Evolutionary conservation across 2,888 invertebrate species (phyloP).

Genomic region (Microplitis deprimator): DNA sequence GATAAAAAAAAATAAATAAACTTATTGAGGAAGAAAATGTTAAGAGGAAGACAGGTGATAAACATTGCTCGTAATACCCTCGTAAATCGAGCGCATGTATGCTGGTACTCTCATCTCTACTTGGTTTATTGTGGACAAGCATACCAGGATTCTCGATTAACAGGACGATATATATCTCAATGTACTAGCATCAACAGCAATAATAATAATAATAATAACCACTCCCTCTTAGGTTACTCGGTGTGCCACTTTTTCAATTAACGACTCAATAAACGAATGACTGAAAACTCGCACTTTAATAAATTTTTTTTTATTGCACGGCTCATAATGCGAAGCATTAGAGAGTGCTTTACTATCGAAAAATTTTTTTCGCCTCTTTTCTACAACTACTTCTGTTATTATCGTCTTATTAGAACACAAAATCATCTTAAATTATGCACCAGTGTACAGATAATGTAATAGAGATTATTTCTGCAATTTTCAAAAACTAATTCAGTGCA

Average conservation of each 20-base stretch:
- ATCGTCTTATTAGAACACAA: no score
- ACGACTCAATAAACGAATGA: slow-evolving; percentile 43
- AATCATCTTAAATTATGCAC: no score
- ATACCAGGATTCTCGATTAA: slow-evolving; percentile 2
- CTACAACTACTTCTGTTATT: no score
- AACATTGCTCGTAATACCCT: slow-evolving; percentile 16
- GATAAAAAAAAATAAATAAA: not conserved
- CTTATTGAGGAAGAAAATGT: slow-evolving; percentile 8
- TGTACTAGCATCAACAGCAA: not conserved
- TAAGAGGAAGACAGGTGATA: slow-evolving; percentile 25
- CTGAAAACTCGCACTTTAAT: slow-evolving; percentile 27
- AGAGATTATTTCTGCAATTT: not conserved
- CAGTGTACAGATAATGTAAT: no score
- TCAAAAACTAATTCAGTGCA: not conserved
- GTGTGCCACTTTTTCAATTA: slow-evolving; percentile 45
- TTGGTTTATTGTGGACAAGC: not conserved
- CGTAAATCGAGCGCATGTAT: slow-evolving; percentile 23
- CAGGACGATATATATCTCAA: slow-evolving; percentile 3
- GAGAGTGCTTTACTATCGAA: no score
- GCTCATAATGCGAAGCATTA: no score
- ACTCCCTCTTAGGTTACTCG: slow-evolving; percentile 11
- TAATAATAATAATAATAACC: not conserved
- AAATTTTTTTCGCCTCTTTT: no score
- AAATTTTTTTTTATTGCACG: no score
- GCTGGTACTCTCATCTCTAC: not conserved